These are phyloP conservation scores for Cataglyphis cursor DNA, from an alignment of 2,888 invertebrate genomes.

Conservation along the genomic window DNA sequence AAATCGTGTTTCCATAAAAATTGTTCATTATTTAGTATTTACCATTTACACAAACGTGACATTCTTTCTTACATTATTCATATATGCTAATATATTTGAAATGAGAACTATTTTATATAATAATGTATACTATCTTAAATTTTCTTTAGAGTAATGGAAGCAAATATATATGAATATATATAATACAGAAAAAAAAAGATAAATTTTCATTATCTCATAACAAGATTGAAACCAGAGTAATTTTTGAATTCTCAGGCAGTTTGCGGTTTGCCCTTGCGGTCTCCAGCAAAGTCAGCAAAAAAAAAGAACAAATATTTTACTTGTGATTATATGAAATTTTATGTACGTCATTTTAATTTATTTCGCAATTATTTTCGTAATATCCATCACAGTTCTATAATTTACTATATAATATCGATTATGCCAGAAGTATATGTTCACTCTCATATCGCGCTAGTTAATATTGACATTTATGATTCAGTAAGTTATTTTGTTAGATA, in stretches of 20 bases:
- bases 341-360: background rate
- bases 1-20: slow-evolving; percentile 20
- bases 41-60: background rate
- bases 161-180: background rate
- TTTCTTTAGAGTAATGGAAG: background rate
- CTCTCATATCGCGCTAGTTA: background rate
- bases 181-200: slow-evolving; percentile 1
- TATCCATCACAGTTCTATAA: background rate
- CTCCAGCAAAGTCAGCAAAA: background rate
- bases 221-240: slow-evolving; percentile 31
- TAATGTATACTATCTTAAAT: background rate
- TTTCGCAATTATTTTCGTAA: slow-evolving; percentile 5
- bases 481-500: slow-evolving; percentile 13
- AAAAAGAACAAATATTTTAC: background rate
- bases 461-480: slow-evolving; percentile 26
- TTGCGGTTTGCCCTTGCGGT: slow-evolving; percentile 48
- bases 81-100: background rate
- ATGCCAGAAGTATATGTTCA: background rate
- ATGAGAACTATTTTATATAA: background rate
- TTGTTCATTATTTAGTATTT: background rate
- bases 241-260: slow-evolving; percentile 46
- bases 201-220: slow-evolving; percentile 6
- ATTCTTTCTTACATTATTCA: background rate
- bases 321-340: background rate
- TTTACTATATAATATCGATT: background rate